Base-by-base conservation (phyloP, 2,797 vertebrate genomes). In the Thalassophryne amazonica region DNA sequence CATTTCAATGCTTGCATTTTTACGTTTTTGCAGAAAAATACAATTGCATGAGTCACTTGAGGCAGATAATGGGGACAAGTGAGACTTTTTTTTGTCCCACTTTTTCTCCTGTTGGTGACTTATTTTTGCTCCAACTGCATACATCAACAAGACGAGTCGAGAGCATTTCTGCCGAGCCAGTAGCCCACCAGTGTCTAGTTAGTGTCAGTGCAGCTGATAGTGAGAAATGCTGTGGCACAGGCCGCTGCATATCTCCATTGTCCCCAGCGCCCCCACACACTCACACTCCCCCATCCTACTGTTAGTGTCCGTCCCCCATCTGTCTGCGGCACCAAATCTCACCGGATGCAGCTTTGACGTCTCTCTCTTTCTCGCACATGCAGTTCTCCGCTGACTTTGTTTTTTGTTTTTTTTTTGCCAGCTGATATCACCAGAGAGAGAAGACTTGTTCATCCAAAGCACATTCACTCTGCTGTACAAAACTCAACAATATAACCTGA, bases 401-500 rank as follows among this genome's bases (percentile, higher is more conserved):
- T 27, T 66, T 43, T 73, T 62, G 68, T 56, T 53, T 27, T 66
- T 43, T 73, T 62, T 68, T 56, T 68, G 64, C 56, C 57, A 67
- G 65, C 63, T 55, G 47, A 43, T 73, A 67, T 38, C 66, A 61
- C 22, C 31, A 22, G 47, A 69, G 69, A 69, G 69, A 60, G 45
- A 59, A 76, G 76, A 67, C 55, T 62, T 59, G 40, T 66, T 76
- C 73, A 69, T 63, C 59, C 60, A 28, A 36, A 62, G 59, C 56
- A 0, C 70, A 60, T 73, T 79, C 79, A 65, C 61, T 78, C 70
- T 78, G 70, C 74, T 69, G 42, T 69, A 72, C 69, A 74, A 62
- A 69, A 73, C 62, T 54, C 60, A 76, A 57, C 51, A 76, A 81
- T 75, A 76, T 71, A 59, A 78, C 86, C 79, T 88, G 84, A 89